Evolutionary conservation across 2,888 invertebrate genomes (phyloP), one percentile per base, ranked within the genome.

Genomic region (Caenorhabditis panamensis): DNA sequence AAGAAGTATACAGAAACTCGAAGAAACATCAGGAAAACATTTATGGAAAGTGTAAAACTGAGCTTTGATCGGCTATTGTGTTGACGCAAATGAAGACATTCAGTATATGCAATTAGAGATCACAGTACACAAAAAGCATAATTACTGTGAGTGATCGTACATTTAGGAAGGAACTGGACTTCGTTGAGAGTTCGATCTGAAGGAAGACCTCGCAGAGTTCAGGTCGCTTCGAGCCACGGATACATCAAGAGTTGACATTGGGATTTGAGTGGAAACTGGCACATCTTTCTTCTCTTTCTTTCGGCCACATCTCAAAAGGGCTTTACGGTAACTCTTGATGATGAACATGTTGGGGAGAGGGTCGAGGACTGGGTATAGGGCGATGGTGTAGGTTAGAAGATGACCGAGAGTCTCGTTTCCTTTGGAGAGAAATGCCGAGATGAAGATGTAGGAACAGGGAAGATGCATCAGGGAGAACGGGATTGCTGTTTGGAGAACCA

Each of bases 391-490:
- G 9, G 47, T 11, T 2, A 62, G 47, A n/a, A 62, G 1, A 8
- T 62, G 18, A 1, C 47, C 62, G 47, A 47, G 28, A 18, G 28
- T 1, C 1, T 6, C 9, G 37, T 18, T 28, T 13, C 47, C 53
- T 1, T 11, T 0, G 16, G 26, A 49, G n/a, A 37, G 26, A 6
- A 68, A 47, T 3, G 68, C 13, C 9, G 37, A 58, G 13, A 58
- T 1, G 56, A 68, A 58, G 4, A 53, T 16, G 31, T 37, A 18
- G 18, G 58, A 26, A 28, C 31, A 56, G n/a, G 77, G 77, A 28
- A 77, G 51, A 49, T 77, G 69, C 69, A 77, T 69, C 2, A 77
- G 69, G 11, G 61, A 8, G 5, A 77, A 36, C 61, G 77, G 77
- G n/a, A 77, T 77, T 2, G 69, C 8, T 0, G 77, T 69, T 36